Percentiles rank a stretch among this genome's conserved stretches.
phyloP scores from a whole-genome alignment of 2,888 invertebrate genomes.

The Ophion ellenae region DNA sequence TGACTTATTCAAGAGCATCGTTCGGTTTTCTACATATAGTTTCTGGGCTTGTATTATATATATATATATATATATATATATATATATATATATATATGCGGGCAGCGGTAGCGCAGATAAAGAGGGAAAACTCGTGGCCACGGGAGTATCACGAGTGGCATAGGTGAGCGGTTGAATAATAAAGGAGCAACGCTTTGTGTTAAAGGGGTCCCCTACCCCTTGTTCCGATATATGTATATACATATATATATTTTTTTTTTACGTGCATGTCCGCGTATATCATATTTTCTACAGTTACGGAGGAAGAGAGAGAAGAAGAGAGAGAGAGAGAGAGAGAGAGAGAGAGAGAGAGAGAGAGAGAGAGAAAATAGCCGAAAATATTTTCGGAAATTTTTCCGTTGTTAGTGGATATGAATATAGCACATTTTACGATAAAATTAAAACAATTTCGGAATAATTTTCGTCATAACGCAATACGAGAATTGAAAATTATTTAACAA shows the following conservation, averaged over 20 bases:
- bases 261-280: slow-evolving; percentile 12
- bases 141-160: slow-evolving; percentile 43
- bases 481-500: no score
- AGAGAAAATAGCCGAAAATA: no score
- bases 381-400: no score
- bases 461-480: no score
- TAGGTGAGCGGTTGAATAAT: slow-evolving; percentile 56
- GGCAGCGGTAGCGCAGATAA: slow-evolving; percentile 22
- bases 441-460: no score
- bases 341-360: neutral
- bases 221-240: slow-evolving; percentile 19
- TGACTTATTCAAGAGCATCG: slow-evolving; percentile 62
- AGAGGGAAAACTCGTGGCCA: slow-evolving; percentile 49
- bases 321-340: slow-evolving; percentile 17
- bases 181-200: slow-evolving; percentile 45
- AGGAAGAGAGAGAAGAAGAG: neutral
- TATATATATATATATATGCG: neutral
- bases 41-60: neutral
- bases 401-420: no score
- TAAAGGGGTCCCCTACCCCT: slow-evolving; percentile 62
- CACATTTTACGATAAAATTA: no score
- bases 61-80: neutral
- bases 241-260: slow-evolving; percentile 9
- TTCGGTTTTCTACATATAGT: slow-evolving; percentile 30
- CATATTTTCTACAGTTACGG: slow-evolving; percentile 33